Evolutionary conservation across 2,113 vertebrate species (phyloP), one percentile per base, ranked within the genome.

Genomic region (Peromyscus polionotus): DNA sequence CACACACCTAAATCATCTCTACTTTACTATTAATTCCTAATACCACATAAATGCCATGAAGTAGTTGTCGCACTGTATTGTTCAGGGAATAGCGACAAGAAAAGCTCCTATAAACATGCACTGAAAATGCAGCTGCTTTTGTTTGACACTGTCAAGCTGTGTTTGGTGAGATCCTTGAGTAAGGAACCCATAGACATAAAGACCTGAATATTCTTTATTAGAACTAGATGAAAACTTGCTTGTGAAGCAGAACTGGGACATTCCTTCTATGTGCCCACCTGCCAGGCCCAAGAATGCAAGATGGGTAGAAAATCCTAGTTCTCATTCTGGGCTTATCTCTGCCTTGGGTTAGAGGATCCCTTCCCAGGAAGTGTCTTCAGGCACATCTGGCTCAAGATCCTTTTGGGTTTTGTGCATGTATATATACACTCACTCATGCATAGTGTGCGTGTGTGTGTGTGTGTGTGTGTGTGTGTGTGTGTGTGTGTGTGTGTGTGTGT

Each of bases 71-170:
- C 42, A 16, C 36, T 75, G 51, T 63, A 75, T 57, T 94, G 92
- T 54, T 94, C 68, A 94, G 42, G 76, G 22, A 65, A 94, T 63
- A 36, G 75, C 31, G 48, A 76, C 20, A 68, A 45, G 20, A 65
- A 83, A 90, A 17, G 68, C 4, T 39, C 48, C 91, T 73, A 93
- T 75, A 92, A 73, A 36, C 45, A 59, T 45, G 63, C 11, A 45
- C 24, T 72, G 12, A 36, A 51, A 70, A 51, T 39, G 24, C 6
- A 19, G n/a, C 14, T 48, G 65, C 67, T 70, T 81, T 88, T 94
- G 20, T 45, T 70, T 33, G 3, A 8, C n/a, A 45, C 28, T 45
- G 75, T 36, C 61, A 68, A n/a, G 19, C 59, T 24, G 19, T 84
- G 57, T 59, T 54, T 20, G 36, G 11, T 89, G 72, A 26, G 13